Conservation (phyloP, 2,888 invertebrate genomes). For the Adelognathus sp. region DNA sequence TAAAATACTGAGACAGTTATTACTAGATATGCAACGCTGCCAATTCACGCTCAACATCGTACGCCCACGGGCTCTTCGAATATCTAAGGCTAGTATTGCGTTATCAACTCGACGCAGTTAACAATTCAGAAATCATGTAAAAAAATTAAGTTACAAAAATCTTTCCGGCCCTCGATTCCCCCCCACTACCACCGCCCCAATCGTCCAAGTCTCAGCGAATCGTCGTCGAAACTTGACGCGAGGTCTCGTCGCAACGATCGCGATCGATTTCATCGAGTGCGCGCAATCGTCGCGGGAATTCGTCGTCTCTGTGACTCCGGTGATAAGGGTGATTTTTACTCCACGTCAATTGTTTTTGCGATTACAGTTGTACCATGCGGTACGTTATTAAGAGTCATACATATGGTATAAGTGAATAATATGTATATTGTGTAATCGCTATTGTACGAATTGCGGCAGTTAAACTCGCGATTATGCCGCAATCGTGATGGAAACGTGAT, state of each 20-base stretch:
- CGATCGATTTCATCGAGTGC: not conserved
- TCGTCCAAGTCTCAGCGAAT: constrained; percentile 23
- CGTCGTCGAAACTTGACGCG: not conserved
- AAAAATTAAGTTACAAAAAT: constrained; percentile 64
- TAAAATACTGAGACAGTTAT: constrained; percentile 67
- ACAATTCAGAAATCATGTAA: constrained; percentile 63
- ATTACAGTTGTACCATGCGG: constrained; percentile 47
- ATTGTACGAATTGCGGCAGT: constrained; percentile 23
- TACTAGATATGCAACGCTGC: constrained; percentile 63
- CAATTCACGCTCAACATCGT: constrained; percentile 57
- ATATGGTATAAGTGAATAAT: constrained; percentile 53
- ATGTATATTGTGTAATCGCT: constrained; percentile 30
- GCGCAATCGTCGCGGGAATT: not conserved
- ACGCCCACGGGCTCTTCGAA: constrained; percentile 57
- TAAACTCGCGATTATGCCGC: constrained; percentile 33
- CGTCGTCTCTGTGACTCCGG: constrained; percentile 12
- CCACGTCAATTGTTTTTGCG: constrained; percentile 37
- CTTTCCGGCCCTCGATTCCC: constrained; percentile 34
- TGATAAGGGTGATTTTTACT: constrained; percentile 39
- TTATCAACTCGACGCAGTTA: constrained; percentile 55
- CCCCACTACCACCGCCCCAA: too few species aligned
- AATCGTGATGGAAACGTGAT: constrained; percentile 16
- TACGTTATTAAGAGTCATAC: constrained; percentile 54
- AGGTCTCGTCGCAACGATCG: too few species aligned
- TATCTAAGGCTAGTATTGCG: constrained; percentile 58